Evolutionary conservation across 2,113 vertebrate genomes (phyloP).

Genomic region (Gymnocephalus cernua): DNA sequence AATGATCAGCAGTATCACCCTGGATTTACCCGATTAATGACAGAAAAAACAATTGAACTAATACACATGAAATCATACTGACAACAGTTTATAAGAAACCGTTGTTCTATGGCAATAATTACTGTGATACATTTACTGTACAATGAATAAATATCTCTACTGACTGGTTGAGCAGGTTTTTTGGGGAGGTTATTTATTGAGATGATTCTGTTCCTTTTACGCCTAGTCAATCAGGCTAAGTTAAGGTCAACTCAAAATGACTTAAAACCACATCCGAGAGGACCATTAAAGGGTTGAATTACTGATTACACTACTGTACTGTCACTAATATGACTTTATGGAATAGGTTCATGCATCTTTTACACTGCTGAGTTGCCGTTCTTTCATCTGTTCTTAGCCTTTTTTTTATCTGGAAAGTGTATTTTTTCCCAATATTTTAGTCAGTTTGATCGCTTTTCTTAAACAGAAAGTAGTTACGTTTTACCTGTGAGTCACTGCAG

Average conservation of each 20-base stretch:
- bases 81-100: background rate
- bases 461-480: background rate
- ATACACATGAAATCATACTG: background rate
- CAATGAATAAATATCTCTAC: no score
- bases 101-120: no score
- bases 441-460: background rate
- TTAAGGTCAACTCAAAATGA: background rate
- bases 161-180: no score
- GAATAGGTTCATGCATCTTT: background rate
- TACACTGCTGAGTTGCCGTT: background rate
- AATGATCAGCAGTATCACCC: background rate
- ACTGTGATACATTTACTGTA: no score
- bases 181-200: no score
- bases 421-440: background rate
- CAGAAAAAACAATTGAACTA: background rate
- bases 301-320: background rate
- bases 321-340: background rate
- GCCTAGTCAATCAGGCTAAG: no score
- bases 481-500: conserved; percentile 36
- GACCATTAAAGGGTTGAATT: background rate
- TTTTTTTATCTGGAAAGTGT: background rate
- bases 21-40: background rate
- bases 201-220: no score
- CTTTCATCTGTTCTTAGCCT: background rate
- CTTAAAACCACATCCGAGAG: background rate